Conservation (phyloP, 2,797 vertebrate species). For the Vireo griseus region DNA sequence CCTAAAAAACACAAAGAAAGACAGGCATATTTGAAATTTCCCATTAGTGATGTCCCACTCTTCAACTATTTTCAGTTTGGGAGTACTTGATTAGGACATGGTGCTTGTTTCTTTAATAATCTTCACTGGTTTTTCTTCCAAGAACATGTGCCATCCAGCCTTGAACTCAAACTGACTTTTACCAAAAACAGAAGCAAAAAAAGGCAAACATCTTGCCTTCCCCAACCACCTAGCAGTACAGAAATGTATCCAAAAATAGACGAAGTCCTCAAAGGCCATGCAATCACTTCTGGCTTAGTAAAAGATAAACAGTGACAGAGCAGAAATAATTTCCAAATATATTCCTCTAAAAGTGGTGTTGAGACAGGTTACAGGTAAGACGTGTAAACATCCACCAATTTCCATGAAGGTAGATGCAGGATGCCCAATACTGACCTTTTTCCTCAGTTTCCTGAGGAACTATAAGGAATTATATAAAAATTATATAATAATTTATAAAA, state of each 20-base stretch:
- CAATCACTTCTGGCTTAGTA: neutral
- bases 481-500: no score
- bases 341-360: neutral
- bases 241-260: neutral
- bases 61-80: neutral
- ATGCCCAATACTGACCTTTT: neutral
- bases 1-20: neutral
- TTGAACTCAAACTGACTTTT: constrained; percentile 16
- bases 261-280: neutral
- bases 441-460: neutral
- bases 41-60: neutral
- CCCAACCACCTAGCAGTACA: neutral
- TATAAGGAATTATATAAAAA: neutral
- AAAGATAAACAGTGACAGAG: neutral
- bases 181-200: constrained; percentile 19
- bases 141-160: neutral
- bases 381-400: neutral
- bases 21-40: neutral
- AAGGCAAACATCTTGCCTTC: neutral
- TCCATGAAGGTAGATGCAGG: neutral
- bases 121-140: neutral
- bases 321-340: neutral
- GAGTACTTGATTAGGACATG: neutral
- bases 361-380: neutral
- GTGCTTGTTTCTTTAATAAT: neutral